Conservation (phyloP, 2,888 invertebrate species). For the Eueremaeus valkanovi region DNA sequence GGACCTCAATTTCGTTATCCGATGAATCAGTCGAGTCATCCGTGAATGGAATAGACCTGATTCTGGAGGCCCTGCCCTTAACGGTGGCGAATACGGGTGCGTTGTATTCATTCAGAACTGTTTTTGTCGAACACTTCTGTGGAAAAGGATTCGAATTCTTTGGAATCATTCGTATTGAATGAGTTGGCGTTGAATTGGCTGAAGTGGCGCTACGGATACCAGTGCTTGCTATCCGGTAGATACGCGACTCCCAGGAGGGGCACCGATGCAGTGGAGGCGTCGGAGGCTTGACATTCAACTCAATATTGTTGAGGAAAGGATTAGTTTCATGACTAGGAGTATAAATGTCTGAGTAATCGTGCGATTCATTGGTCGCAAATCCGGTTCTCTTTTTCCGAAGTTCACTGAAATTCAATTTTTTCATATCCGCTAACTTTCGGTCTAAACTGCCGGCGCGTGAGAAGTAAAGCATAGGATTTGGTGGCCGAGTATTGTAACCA, state of each 20-base stretch:
- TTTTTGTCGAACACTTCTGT: not conserved
- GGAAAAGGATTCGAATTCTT: not conserved
- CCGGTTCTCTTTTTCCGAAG: conserved; percentile 43
- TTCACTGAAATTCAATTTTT: conserved; percentile 37
- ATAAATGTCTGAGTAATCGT: conserved; percentile 91
- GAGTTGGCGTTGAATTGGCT: conserved; percentile 40
- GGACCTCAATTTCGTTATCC: conserved; percentile 61
- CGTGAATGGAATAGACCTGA: conserved; percentile 89
- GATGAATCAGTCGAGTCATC: conserved; percentile 93
- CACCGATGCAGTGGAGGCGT: conserved; percentile 87
- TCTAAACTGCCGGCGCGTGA: conserved; percentile 39
- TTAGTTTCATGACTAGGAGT: conserved; percentile 73
- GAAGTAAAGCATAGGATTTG: not conserved
- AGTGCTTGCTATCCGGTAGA: conserved; percentile 69
- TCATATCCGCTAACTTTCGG: conserved; percentile 40
- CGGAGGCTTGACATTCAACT: conserved; percentile 62
- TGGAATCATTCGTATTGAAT: not conserved
- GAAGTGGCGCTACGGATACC: conserved; percentile 48
- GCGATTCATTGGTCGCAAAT: conserved; percentile 54
- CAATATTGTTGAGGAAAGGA: conserved; percentile 22
- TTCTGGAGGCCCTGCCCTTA: conserved; percentile 81
- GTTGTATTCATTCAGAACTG: conserved; percentile 45
- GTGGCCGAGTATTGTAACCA: not conserved
- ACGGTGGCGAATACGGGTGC: conserved; percentile 92
- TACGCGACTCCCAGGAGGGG: conserved; percentile 72